phyloP scores from a whole-genome alignment of 2,888 invertebrate species.

The Agrilus biguttatus region DNA sequence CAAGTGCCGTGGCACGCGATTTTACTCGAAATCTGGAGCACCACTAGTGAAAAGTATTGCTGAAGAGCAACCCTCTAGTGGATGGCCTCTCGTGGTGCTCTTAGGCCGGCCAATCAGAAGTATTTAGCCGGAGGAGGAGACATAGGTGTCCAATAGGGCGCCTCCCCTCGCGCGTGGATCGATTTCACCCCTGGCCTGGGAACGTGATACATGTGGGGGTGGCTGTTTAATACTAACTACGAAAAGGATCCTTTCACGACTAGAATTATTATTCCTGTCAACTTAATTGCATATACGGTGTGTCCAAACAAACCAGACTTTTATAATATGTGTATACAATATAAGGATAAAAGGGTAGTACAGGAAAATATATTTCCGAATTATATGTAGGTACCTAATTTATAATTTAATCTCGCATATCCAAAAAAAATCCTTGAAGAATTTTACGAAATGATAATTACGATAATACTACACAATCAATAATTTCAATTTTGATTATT shows the following conservation, averaged over 20 bases:
- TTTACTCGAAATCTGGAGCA: slow-evolving; percentile 29
- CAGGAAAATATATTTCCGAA: too few relatives aligned
- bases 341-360: too few relatives aligned
- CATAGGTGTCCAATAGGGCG: slow-evolving; percentile 21
- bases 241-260: too few relatives aligned
- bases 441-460: too few relatives aligned
- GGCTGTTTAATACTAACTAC: neutral
- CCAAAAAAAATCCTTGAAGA: too few relatives aligned
- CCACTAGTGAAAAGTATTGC: slow-evolving; percentile 29
- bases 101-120: slow-evolving; percentile 22
- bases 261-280: neutral
- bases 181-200: slow-evolving; percentile 13
- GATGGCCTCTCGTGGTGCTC: slow-evolving; percentile 25
- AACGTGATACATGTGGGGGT: slow-evolving; percentile 12
- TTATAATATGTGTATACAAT: too few relatives aligned
- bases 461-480: too few relatives aligned
- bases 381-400: too few relatives aligned
- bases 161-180: slow-evolving; percentile 10
- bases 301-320: neutral
- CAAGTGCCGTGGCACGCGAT: slow-evolving; percentile 30
- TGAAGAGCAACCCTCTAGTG: slow-evolving; percentile 31
- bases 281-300: neutral
- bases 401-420: too few relatives aligned
- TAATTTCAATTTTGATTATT: too few relatives aligned
- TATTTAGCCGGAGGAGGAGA: slow-evolving; percentile 20